Evolutionary conservation across 64 coral and sea anemone genomes (phyloP).

Genomic region (Cladopsammia gracilis): DNA sequence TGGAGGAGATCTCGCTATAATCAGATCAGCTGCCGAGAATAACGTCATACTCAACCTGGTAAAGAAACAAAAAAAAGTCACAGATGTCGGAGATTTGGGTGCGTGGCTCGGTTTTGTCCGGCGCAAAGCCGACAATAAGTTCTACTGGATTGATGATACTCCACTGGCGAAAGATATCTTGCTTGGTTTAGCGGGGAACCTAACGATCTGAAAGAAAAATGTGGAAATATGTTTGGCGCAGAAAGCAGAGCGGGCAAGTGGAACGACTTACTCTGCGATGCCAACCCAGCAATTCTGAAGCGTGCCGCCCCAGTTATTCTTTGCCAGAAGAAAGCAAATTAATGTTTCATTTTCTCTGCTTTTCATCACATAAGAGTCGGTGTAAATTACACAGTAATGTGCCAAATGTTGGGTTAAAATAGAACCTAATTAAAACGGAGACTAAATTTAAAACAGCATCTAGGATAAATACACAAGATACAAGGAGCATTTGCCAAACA

Average conservation of each 20-base stretch:
- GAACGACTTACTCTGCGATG: background rate
- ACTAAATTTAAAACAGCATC: no score
- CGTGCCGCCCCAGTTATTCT: background rate
- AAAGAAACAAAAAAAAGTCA: background rate
- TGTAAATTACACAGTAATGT: no score
- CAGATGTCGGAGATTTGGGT: background rate
- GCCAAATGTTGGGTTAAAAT: no score
- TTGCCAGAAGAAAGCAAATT: background rate
- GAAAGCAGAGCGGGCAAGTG: background rate
- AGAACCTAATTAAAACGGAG: no score
- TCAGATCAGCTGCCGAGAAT: background rate
- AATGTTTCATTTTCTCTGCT: no score
- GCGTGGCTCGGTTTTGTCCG: background rate
- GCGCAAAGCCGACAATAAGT: conserved; percentile 5
- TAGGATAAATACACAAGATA: no score
- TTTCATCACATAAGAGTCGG: no score
- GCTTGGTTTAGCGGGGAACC: background rate
- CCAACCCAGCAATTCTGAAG: background rate
- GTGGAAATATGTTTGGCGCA: no score
- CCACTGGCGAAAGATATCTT: background rate
- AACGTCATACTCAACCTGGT: background rate
- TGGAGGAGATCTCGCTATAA: conserved; percentile 11
- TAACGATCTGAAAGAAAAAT: no score
- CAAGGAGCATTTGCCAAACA: no score
- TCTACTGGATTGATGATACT: background rate